Evolutionary conservation across 1,140 invertebrate genomes (phyloP), one percentile per base, ranked within the genome.

Genomic region (Ceratosolen solmsi): DNA sequence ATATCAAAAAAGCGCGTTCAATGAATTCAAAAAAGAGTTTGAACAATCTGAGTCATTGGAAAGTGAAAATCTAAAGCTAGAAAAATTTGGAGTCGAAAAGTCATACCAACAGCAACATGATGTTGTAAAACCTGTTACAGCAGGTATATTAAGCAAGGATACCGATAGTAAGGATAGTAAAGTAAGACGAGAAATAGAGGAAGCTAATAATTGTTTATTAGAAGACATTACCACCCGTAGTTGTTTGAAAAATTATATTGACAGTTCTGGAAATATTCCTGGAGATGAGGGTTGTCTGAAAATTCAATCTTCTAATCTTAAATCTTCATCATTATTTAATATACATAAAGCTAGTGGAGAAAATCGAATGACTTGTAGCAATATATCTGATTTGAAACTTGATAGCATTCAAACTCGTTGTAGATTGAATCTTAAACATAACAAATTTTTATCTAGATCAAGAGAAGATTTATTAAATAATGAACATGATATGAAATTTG

Each of bases 121-220:
- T n/a, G n/a, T n/a, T n/a, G n/a, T n/a, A n/a, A n/a, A n/a, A n/a
- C n/a, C n/a, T n/a, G n/a, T n/a, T n/a, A n/a, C n/a, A n/a, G n/a
- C n/a, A n/a, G n/a, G n/a, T n/a, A n/a, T n/a, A n/a, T n/a, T n/a
- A n/a, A n/a, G n/a, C n/a, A n/a, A n/a, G n/a, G n/a, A 84, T 75
- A 65, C n/a, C 63, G 17, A 86, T 82, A 54, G 80, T 49, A 36
- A 63, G 84, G 71, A 41, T 84, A 58, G 76, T 82, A 25, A 71
- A 49, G 75, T 33, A 58, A 1, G 83, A 86, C 75, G 36, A 85
- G 0, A 80, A 88, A 71, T 68, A 82, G 51, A 84, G 83, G 25
- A 73, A 84, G 49, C 80, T 86, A 80, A 79, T 73, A 27, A 80
- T 83, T 65, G 77, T 76, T n/a, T n/a, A n/a, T n/a, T 80, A 70